These are phyloP conservation scores for Malachius bipustulatus DNA, from an alignment of 2,888 invertebrate genomes.

Conservation along the genomic window DNA sequence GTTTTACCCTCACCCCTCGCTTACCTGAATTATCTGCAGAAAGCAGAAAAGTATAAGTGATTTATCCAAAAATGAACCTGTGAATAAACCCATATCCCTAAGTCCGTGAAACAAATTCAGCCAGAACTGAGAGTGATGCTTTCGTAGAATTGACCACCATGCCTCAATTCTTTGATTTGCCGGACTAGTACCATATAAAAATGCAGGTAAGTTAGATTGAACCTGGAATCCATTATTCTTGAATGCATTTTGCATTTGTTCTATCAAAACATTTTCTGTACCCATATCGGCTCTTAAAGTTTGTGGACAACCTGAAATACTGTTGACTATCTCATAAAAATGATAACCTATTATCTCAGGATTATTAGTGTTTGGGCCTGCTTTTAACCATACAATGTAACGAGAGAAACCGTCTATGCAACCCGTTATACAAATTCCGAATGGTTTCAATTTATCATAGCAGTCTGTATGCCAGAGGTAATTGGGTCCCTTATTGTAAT, in stretches of 20 bases:
- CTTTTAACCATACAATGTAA: conserved; percentile 13
- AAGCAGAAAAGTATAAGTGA: conserved; percentile 11
- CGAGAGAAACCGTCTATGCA: conserved; percentile 16
- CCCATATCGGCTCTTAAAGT: conserved; percentile 13
- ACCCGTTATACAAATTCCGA: conserved; percentile 13
- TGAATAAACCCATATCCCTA: conserved; percentile 9
- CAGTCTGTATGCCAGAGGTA: conserved; percentile 16
- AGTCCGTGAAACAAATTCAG: conserved; percentile 11
- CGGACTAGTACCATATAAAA: conserved; percentile 14
- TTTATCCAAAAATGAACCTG: conserved; percentile 11
- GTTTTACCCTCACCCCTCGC: too few species aligned
- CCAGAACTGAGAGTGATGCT: conserved; percentile 13
- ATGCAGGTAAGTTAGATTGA: conserved; percentile 6
- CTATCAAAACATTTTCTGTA: conserved; percentile 14
- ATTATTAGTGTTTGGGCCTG: conserved; percentile 10
- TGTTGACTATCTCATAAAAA: conserved; percentile 8
- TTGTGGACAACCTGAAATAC: conserved; percentile 10
- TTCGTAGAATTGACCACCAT: conserved; percentile 15
- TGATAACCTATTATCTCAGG: conserved; percentile 12
- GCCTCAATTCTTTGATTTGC: conserved; percentile 16
- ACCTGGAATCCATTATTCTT: neutral
- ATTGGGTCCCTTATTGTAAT: conserved; percentile 13
- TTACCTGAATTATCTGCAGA: conserved; percentile 12
- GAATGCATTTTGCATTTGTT: conserved; percentile 10
- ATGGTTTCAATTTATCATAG: conserved; percentile 17